A percentile compares a stretch with the other conserved stretches of the same genome.
phyloP scores from a whole-genome alignment of 1,140 invertebrate genomes.

The Drosophila paulistorum region DNA sequence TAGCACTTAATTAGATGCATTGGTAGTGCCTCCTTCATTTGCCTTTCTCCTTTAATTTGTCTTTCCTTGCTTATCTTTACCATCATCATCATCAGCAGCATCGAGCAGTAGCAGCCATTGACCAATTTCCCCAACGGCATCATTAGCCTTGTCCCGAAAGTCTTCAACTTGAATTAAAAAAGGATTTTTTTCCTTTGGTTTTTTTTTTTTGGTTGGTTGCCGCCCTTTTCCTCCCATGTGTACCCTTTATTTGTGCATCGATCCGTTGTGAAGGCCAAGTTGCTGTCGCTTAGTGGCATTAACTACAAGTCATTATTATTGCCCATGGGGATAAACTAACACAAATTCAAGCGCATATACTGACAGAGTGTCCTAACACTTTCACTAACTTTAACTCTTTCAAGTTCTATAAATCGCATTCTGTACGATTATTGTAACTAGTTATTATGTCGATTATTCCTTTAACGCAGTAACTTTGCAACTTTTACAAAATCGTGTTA shows the following conservation, averaged over 20 bases:
- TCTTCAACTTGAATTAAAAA: conserved; percentile 56
- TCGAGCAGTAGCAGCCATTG: conserved; percentile 19
- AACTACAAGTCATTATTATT: conserved; percentile 79
- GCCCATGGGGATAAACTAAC: conserved; percentile 49
- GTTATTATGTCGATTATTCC: too few species aligned
- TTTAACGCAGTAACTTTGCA: too few species aligned
- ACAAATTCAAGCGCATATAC: conserved; percentile 9
- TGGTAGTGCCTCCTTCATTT: conserved; percentile 16
- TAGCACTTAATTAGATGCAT: conserved; percentile 67
- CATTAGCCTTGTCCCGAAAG: conserved; percentile 54
- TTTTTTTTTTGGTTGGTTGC: not conserved
- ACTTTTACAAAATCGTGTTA: too few species aligned
- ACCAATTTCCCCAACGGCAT: conserved; percentile 57
- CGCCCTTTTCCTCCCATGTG: too few species aligned
- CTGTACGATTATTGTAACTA: not conserved
- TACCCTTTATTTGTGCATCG: not conserved
- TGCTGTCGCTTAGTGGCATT: conserved; percentile 57
- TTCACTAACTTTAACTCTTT: not conserved
- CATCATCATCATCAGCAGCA: conserved; percentile 22
- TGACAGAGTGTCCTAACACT: not conserved
- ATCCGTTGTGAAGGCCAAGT: not conserved
- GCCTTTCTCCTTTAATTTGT: not conserved
- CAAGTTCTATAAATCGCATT: not conserved
- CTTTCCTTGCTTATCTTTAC: conserved; percentile 5
- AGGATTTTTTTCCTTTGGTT: not conserved